Conservation (phyloP, 2,797 vertebrate genomes). For the Spinibarbus caldwelli region DNA sequence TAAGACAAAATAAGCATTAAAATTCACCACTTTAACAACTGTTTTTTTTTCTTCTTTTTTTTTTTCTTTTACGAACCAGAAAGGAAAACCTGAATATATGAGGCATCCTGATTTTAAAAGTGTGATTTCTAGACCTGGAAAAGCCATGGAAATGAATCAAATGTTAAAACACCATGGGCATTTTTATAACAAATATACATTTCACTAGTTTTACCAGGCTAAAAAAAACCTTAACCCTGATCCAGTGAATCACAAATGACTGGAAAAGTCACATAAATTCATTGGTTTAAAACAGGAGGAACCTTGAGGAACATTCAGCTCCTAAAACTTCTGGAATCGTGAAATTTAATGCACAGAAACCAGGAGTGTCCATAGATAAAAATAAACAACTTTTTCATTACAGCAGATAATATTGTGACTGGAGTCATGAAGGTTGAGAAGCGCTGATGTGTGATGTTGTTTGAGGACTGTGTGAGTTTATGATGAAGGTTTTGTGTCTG, state of each 20-base stretch:
- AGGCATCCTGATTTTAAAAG: background rate
- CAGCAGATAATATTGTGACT: background rate
- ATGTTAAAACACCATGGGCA: background rate
- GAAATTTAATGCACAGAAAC: background rate
- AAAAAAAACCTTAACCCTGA: background rate
- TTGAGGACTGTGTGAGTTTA: constrained; percentile 70
- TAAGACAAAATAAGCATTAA: background rate
- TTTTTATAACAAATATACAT: background rate
- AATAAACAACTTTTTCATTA: background rate
- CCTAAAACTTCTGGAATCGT: background rate
- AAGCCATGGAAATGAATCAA: background rate
- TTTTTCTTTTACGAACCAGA: background rate
- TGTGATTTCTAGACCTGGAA: background rate
- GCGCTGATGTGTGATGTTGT: constrained; percentile 50
- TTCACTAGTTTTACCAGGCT: background rate
- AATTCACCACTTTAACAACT: too few relatives aligned
- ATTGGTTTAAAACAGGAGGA: too few relatives aligned
- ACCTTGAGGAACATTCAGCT: background rate
- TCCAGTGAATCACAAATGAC: background rate
- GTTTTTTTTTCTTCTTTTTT: too few relatives aligned
- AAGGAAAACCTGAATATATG: background rate
- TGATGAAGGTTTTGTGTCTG: constrained; percentile 74
- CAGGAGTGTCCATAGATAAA: too few relatives aligned
- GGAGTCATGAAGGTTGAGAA: background rate
- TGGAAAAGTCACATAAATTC: background rate